These are phyloP conservation scores for Ondatra zibethicus DNA, from an alignment of 2,113 vertebrate genomes.

Conservation along the genomic window DNA sequence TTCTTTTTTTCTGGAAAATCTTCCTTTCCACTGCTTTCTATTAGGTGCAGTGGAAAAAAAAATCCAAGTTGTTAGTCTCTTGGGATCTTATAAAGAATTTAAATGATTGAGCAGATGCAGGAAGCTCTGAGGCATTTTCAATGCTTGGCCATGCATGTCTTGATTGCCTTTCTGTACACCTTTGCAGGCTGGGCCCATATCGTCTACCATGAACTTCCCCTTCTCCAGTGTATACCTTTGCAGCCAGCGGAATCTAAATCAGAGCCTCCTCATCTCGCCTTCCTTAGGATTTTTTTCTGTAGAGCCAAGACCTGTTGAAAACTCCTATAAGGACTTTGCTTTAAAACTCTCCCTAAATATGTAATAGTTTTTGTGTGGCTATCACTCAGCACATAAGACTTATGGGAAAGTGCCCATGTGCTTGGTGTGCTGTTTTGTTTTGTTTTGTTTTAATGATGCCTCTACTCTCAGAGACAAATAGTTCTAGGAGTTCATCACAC, in stretches of 20 bases:
- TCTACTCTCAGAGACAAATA: constrained; percentile 56
- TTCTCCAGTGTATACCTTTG: background rate
- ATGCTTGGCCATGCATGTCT: background rate
- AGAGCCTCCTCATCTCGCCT: background rate
- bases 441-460: background rate
- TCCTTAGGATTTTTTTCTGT: background rate
- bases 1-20: background rate
- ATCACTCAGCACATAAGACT: background rate
- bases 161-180: background rate
- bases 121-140: constrained; percentile 11
- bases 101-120: constrained; percentile 53
- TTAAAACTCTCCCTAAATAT: constrained; percentile 5
- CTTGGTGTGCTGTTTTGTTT: background rate
- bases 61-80: constrained; percentile 55
- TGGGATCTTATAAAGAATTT: constrained; percentile 51
- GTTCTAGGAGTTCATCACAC: constrained; percentile 8
- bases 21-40: constrained; percentile 17
- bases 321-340: accelerated
- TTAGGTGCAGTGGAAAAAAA: constrained; percentile 53
- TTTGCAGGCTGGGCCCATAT: background rate
- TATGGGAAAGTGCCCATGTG: background rate
- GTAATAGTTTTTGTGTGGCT: background rate
- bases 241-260: background rate
- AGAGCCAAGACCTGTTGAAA: background rate
- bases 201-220: accelerated